Percentiles rank a stretch among this genome's conserved stretches.
Evolutionary conservation across 2,113 vertebrate genomes (phyloP).

Genomic region (Crypturellus undulatus): DNA sequence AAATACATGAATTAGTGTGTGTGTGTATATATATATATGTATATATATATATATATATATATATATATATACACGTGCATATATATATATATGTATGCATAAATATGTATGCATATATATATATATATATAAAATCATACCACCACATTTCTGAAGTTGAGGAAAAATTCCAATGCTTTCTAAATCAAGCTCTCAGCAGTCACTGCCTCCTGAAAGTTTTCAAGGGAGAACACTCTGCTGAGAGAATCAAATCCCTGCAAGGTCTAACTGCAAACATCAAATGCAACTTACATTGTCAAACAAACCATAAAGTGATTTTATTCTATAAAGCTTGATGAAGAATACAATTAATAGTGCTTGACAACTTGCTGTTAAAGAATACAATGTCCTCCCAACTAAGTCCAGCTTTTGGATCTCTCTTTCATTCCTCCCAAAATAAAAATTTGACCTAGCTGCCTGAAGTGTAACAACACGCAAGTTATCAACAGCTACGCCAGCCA

Average conservation of each 20-base stretch:
- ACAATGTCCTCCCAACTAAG: not conserved
- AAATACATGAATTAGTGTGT: not conserved
- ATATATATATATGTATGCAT: too few relatives aligned
- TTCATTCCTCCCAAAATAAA: not conserved
- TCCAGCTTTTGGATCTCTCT: not conserved
- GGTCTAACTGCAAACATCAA: not conserved
- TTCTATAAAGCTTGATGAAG: not conserved
- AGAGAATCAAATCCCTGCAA: not conserved
- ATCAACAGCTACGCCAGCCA: not conserved
- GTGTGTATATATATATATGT: too few relatives aligned
- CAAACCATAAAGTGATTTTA: not conserved
- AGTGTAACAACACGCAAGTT: not conserved
- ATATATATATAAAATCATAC: not conserved
- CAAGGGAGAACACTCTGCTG: not conserved
- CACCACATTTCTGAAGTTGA: not conserved
- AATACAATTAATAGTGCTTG: not conserved
- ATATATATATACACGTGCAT: too few relatives aligned
- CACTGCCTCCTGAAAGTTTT: not conserved
- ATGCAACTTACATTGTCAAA: not conserved
- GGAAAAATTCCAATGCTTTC: not conserved
- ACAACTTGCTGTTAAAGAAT: not conserved
- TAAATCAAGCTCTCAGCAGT: not conserved
- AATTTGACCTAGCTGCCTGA: not conserved
- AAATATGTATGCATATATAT: too few relatives aligned
- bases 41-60: too few relatives aligned